These are phyloP conservation scores for Onychorhynchus coronatus DNA, from an alignment of 2,113 vertebrate genomes.

Conservation along the genomic window DNA sequence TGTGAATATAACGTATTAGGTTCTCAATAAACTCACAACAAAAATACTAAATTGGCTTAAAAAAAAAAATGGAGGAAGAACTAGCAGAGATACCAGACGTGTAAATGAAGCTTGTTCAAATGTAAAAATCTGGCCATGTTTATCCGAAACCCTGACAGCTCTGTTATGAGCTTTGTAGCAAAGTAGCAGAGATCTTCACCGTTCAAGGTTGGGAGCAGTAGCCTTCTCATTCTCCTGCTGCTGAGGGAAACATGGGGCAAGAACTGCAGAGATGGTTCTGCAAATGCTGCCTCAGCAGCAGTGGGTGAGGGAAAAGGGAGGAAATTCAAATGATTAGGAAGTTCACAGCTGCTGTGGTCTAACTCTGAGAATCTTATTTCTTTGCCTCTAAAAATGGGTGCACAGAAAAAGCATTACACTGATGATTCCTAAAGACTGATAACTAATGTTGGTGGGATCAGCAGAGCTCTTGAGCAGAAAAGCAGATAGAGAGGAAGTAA, in stretches of 20 bases:
- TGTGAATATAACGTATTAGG: not conserved
- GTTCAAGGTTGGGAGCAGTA: not conserved
- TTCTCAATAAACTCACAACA: not conserved
- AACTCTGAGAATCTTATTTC: not conserved
- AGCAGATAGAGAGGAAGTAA: not conserved
- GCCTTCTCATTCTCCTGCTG: not conserved
- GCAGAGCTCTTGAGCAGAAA: not conserved
- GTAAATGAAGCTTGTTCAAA: not conserved
- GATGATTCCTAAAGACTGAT: not conserved
- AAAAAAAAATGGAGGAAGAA: not conserved
- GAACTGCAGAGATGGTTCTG: not conserved
- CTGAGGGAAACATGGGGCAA: not conserved
- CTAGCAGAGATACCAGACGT: not conserved
- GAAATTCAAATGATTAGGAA: not conserved
- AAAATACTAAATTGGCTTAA: not conserved
- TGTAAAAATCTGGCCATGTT: fast-evolving
- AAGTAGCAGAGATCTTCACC: not conserved
- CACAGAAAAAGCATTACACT: not conserved
- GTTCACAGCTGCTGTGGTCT: not conserved
- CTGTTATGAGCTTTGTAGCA: not conserved
- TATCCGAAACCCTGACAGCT: not conserved
- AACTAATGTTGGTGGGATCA: not conserved
- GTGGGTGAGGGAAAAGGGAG: not conserved
- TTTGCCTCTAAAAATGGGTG: not conserved
- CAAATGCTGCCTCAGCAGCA: not conserved